Base-by-base conservation (phyloP, 2,888 invertebrate genomes). In the Idaea aversata region DNA sequence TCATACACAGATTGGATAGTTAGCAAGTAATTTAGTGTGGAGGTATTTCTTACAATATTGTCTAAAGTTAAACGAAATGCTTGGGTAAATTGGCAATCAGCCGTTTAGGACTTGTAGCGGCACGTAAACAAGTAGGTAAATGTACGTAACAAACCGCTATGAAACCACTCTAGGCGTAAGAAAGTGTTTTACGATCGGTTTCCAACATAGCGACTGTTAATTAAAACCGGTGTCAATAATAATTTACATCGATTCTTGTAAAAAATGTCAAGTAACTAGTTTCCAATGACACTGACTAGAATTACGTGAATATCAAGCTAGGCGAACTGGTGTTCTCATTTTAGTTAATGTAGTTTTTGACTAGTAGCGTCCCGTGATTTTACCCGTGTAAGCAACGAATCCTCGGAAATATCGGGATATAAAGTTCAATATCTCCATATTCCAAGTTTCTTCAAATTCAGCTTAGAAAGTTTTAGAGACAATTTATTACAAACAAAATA, bases 281-380 rank as follows among this genome's bases (percentile, higher is more conserved):
- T 47, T 61, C 61, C 64, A 60, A 68, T 47, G 47, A 47, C 47
- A 47, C 47, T 47, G 47, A 47, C 47, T 47, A 47, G 47, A 13
- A 47, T 47, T 47, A 47, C 47, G 47, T 47, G 70, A 72, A 69
- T 85, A 85, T 85, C 80, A 79, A 85, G 85, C 82, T 66, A 64
- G 67, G 73, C 66, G 71, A 68, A 70, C 67, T 72, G 69, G 73
- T 7, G 57, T 61, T 67, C 73, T 72, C 70, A 66, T 73, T 72
- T 73, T 68, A 60, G 74, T 66, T 67, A 65, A 62, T 65, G 65
- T 59, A 25, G 25, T 25, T 25, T 25, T 25, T 25, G 1, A 25
- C 25, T 25, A 25, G 25, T 25, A 25, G 25, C 25, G 25, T 25
- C 3, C 25, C 25, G 25, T 25, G 25, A 25, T 25, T 25, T 25